A percentile compares a stretch with the other conserved stretches of the same genome.
Evolutionary conservation across 2,888 invertebrate species (phyloP).

Genomic region (Coelogynopora nodosa): DNA sequence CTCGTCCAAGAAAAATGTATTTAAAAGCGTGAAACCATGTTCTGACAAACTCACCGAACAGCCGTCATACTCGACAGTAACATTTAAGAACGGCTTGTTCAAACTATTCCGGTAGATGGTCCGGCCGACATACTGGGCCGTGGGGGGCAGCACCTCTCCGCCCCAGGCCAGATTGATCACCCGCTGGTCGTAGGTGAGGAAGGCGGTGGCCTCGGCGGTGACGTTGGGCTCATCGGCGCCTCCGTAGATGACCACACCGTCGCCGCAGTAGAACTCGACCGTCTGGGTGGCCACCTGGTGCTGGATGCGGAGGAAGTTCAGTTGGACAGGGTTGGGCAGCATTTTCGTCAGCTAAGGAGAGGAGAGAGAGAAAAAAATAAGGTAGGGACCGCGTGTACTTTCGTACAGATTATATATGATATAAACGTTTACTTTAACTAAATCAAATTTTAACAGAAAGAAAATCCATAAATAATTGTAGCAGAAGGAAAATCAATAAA

Average conservation of each 20-base stretch:
- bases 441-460: too few species aligned
- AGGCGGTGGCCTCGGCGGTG: constrained; percentile 32
- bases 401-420: too few species aligned
- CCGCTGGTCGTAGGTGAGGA: constrained; percentile 30
- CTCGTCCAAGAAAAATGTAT: too few species aligned
- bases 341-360: background rate
- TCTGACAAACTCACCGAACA: constrained; percentile 34
- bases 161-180: constrained; percentile 36
- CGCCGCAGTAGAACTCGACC: constrained; percentile 38
- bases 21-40: too few species aligned
- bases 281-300: constrained; percentile 32
- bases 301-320: constrained; percentile 39
- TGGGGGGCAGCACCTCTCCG: background rate
- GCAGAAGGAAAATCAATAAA: too few species aligned
- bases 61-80: constrained; percentile 39
- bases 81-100: constrained; percentile 23
- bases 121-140: background rate
- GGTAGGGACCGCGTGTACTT: background rate
- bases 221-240: constrained; percentile 1
- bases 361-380: background rate
- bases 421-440: too few species aligned
- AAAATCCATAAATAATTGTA: too few species aligned
- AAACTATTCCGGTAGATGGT: constrained; percentile 15
- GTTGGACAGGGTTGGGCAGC: constrained; percentile 23
- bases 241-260: constrained; percentile 35